Evolutionary conservation across 2,888 invertebrate species (phyloP), one percentile per base, ranked within the genome.

Genomic region (Altica lythri): DNA sequence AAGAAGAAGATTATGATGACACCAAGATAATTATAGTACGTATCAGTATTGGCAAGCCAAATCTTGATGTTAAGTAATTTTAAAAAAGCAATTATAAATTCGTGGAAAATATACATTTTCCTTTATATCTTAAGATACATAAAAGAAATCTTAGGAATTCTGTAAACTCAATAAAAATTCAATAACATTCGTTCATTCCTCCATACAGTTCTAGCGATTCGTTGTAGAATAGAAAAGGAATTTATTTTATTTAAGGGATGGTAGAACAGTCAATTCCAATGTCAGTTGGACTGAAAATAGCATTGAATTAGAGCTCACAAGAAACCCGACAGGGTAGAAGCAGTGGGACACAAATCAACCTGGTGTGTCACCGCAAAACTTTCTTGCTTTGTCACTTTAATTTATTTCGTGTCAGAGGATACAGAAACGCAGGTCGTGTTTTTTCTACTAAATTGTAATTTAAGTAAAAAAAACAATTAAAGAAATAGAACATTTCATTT

Each of bases 311-410:
- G 68, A 68, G 67, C 65, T 67, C 57, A 55, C 59, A 57, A 58
- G 60, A 61, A 61, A 60, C 50, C 54, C 57, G 70, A 70, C 71
- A 70, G 68, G 62, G 68, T 68, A 68, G 68, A 63, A 70, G 70
- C 70, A 70, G 68, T 65, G 66, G 65, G 66, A 64, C 70, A 71
- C 72, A 72, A 73, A 73, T 72, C 72, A 72, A 72, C 69, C 70
- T 68, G 59, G 66, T 64, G 67, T 71, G 72, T 72, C 72, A 71
- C 72, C 71, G 69, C 72, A 72, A 68, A 68, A 66, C 62, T 65
- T 61, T 51, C 43, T 44, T 45, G 54, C 49, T 37, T 40, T 51
- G 59, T 59, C 53, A 55, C 53, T 56, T 53, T 54, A 53, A 56
- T 59, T 44, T 48, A 50, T 59, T 59, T 53, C 56, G 16, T 32